Conservation (phyloP, 1,140 invertebrate genomes). For the Pachyrhynchus sulphureomaculatus region DNA sequence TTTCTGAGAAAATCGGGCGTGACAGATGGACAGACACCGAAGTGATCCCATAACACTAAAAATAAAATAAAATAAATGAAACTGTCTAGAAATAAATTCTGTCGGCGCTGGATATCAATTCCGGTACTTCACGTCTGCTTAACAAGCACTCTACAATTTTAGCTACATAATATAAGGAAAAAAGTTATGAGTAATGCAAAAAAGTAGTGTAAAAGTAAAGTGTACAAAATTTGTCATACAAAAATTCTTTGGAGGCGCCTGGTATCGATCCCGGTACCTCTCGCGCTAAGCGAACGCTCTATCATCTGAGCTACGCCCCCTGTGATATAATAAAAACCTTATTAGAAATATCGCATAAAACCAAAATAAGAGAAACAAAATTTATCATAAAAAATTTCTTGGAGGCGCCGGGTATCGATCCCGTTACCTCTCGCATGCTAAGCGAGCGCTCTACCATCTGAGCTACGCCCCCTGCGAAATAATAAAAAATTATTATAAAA, state of each 20-base stretch:
- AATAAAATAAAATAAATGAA: conserved; percentile 6
- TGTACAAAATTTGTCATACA: background rate
- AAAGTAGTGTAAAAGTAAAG: background rate
- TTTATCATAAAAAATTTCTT: too few relatives aligned
- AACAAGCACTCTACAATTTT: conserved; percentile 40
- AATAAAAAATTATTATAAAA: too few relatives aligned
- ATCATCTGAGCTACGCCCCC: conserved; percentile 46
- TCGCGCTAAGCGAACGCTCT: conserved; percentile 47
- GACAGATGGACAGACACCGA: too few relatives aligned
- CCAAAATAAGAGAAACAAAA: background rate
- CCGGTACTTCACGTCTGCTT: conserved; percentile 49
- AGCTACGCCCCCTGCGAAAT: conserved; percentile 45
- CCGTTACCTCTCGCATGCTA: conserved; percentile 49
- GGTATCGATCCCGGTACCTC: conserved; percentile 48
- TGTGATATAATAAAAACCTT: background rate
- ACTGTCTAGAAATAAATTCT: conserved; percentile 35
- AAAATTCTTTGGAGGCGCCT: conserved; percentile 42
- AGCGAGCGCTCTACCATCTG: conserved; percentile 49
- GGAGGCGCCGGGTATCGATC: conserved; percentile 46
- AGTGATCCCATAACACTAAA: too few relatives aligned
- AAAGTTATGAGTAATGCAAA: background rate
- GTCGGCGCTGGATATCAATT: conserved; percentile 48
- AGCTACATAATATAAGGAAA: too few relatives aligned
- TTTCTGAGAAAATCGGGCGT: background rate
- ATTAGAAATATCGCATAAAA: background rate